These are phyloP conservation scores for Brachystomella parvula DNA, from an alignment of 1,140 invertebrate species.

Conservation along the genomic window DNA sequence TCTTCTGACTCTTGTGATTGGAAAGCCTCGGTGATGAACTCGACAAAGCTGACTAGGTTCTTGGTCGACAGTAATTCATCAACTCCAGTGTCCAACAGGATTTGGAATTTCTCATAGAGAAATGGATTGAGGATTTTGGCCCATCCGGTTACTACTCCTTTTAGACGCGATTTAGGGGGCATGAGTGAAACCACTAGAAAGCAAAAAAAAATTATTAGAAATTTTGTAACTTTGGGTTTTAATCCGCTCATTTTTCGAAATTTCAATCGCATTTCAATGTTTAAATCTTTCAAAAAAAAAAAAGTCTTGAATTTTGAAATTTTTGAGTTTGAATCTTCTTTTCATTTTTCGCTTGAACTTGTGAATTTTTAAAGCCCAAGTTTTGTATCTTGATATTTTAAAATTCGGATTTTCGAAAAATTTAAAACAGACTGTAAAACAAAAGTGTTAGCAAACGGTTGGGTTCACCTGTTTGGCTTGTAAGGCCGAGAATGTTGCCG, in stretches of 20 bases:
- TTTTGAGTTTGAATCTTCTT: conserved; percentile 19
- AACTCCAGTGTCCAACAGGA: conserved; percentile 17
- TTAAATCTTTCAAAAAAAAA: conserved; percentile 8
- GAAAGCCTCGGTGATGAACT: conserved; percentile 26
- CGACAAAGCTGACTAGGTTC: conserved; percentile 16
- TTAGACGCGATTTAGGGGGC: neutral
- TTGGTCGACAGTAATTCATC: conserved; percentile 18
- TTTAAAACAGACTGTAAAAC: too few species aligned
- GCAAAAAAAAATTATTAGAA: neutral
- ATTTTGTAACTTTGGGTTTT: conserved; percentile 8
- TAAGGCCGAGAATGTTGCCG: neutral
- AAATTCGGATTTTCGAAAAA: too few species aligned
- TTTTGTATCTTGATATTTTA: too few species aligned
- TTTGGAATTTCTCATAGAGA: conserved; percentile 20
- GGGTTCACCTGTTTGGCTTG: conserved; percentile 19
- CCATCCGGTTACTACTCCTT: conserved; percentile 22
- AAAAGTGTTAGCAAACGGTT: too few species aligned
- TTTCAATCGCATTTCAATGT: too few species aligned
- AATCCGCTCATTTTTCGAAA: too few species aligned
- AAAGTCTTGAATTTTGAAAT: conserved; percentile 9
- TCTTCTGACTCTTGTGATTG: neutral
- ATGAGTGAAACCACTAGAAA: conserved; percentile 24
- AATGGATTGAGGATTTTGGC: conserved; percentile 19
- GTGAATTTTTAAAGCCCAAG: too few species aligned
- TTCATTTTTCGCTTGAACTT: too few species aligned